Conservation (phyloP, 2,888 invertebrate genomes). For the Atethmia centrago region DNA sequence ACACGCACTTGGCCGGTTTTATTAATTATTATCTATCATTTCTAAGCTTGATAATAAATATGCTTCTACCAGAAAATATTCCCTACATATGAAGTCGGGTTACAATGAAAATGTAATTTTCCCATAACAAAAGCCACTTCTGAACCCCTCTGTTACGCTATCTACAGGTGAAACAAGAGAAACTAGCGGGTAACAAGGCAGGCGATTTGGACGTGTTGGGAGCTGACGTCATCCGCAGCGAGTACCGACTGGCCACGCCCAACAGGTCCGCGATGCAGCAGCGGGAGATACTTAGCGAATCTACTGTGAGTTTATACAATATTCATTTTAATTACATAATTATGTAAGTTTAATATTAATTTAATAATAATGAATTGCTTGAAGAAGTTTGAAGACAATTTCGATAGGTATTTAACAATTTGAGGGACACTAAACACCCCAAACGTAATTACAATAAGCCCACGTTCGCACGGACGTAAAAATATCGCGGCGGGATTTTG, state of each 20-base stretch:
- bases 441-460: too few species aligned
- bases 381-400: neutral
- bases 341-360: neutral
- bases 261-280: conserved; percentile 88
- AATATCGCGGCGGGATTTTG: too few species aligned
- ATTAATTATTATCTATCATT: neutral
- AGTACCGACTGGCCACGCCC: conserved; percentile 82
- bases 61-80: neutral
- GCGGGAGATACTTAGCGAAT: conserved; percentile 92
- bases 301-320: conserved; percentile 84
- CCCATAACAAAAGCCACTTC: too few species aligned
- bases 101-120: neutral
- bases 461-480: too few species aligned
- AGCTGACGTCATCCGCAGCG: conserved; percentile 86
- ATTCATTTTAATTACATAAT: neutral
- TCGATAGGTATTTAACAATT: too few species aligned
- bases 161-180: conserved; percentile 85
- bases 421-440: too few species aligned
- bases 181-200: conserved; percentile 72
- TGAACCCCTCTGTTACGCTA: neutral
- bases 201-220: conserved; percentile 71
- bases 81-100: neutral
- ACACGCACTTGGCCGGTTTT: too few species aligned
- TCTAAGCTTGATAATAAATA: neutral
- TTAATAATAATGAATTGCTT: neutral